Percentiles rank a stretch among this genome's conserved stretches.
These are phyloP conservation scores for Sebastes schlegelii DNA, from an alignment of 2,113 vertebrate species.

Conservation along the genomic window DNA sequence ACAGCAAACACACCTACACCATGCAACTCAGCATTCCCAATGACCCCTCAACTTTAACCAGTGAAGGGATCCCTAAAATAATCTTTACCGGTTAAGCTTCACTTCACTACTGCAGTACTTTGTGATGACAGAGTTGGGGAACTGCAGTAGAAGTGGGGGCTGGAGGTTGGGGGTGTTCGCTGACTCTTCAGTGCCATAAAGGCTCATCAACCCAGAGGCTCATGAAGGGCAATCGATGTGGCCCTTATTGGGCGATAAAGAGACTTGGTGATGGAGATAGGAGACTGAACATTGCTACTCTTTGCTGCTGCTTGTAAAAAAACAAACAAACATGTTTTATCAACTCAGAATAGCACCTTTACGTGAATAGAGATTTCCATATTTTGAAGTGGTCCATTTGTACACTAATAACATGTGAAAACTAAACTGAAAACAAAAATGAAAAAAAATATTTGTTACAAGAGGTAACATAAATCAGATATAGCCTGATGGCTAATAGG, in stretches of 20 bases:
- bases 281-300: conserved; percentile 9
- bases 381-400: background rate
- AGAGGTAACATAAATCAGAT: background rate
- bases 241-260: conserved; percentile 59
- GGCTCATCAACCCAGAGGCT: conserved; percentile 54
- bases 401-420: background rate
- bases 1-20: conserved; percentile 1
- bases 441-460: background rate
- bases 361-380: background rate
- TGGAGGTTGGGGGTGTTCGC: conserved; percentile 2
- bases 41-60: conserved; percentile 26
- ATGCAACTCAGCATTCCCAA: background rate
- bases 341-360: background rate
- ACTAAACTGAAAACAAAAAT: background rate
- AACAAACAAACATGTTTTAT: background rate
- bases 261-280: conserved; percentile 33
- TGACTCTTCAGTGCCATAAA: conserved; percentile 55
- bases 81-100: conserved; percentile 33
- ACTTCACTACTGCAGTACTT: conserved; percentile 54
- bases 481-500: background rate
- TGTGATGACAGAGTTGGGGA: conserved; percentile 35
- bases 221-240: conserved; percentile 57
- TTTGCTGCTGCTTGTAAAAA: conserved; percentile 15
- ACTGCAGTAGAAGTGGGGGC: conserved; percentile 34
- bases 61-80: conserved; percentile 8